Base-by-base conservation (phyloP, 2,888 invertebrate genomes). In the Serripes groenlandicus region DNA sequence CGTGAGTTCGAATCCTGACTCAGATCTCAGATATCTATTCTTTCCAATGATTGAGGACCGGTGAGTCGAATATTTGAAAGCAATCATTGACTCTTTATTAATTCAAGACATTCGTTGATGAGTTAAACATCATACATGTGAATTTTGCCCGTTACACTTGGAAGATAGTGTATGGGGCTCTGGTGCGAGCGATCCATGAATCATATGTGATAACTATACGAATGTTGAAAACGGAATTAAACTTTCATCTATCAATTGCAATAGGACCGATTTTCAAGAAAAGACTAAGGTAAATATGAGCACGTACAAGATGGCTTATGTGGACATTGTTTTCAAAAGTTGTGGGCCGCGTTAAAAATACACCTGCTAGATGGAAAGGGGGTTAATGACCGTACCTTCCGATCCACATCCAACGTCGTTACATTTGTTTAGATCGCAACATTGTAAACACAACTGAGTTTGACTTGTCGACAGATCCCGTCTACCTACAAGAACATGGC, bases 341-440 rank as follows among this genome's bases (percentile, higher is more conserved):
- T 21, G 3, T 15, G 7, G 9, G 5, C 30, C 28, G 4, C 26
- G 3, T 30, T 21, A 9, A 9, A 7, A 26, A 9, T 5, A 28
- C 9, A 60, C 7, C n/a, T n/a, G n/a, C n/a, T n/a, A n/a, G n/a
- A n/a, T n/a, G n/a, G n/a, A n/a, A n/a, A n/a, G n/a, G n/a, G n/a
- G 4, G 7, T 9, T 15, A 4, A 30, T 30, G 7, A 64, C 5
- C 37, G 3, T 21, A 66, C 66, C 66, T 66, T 66, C 66, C 9
- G 66, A 42, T 42, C 66, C 66, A 42, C 66, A 66, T 23, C 66
- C 66, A 1, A 66, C 66, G 21, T 66, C 42, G 35, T 66, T 66
- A 35, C 66, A 66, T 0, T 66, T 21, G 26, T 66, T n/a, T 28
- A 23, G 42, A 23, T 42, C 21, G 34, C 66, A 66, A 42, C 66